Conservation (phyloP, 2,113 vertebrate genomes). For the Procavia capensis region DNA sequence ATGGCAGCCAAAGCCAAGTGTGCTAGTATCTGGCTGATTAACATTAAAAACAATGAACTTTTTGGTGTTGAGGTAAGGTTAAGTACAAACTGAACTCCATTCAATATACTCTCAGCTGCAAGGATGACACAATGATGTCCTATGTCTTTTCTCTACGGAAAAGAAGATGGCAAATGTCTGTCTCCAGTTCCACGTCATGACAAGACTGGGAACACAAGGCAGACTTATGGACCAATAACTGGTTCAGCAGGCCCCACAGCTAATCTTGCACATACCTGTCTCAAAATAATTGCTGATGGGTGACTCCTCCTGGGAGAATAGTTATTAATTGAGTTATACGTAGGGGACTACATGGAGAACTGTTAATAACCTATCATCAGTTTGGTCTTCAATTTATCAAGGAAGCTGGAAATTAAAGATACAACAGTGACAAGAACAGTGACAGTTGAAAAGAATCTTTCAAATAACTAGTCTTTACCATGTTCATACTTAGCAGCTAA, state of each 20-base stretch:
- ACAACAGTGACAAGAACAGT: background rate
- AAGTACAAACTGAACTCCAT: background rate
- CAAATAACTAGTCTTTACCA: background rate
- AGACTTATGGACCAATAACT: background rate
- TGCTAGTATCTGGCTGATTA: background rate
- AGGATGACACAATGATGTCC: background rate
- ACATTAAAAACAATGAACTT: slow-evolving; percentile 24
- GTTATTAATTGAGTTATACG: background rate
- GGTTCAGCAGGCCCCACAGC: background rate
- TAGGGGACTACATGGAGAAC: background rate
- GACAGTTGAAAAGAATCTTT: background rate
- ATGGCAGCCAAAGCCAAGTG: too few species aligned
- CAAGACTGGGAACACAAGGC: background rate
- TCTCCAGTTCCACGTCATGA: background rate
- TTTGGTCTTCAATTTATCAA: background rate
- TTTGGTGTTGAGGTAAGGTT: background rate
- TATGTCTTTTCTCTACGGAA: background rate
- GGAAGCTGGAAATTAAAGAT: background rate
- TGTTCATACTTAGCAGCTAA: background rate
- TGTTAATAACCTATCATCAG: background rate
- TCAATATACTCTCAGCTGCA: background rate
- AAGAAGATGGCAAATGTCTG: background rate
- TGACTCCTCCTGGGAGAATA: background rate
- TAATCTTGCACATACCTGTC: background rate
- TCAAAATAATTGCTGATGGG: background rate